phyloP scores from a whole-genome alignment of 2,113 vertebrate genomes.

The Menidia beryllina region DNA sequence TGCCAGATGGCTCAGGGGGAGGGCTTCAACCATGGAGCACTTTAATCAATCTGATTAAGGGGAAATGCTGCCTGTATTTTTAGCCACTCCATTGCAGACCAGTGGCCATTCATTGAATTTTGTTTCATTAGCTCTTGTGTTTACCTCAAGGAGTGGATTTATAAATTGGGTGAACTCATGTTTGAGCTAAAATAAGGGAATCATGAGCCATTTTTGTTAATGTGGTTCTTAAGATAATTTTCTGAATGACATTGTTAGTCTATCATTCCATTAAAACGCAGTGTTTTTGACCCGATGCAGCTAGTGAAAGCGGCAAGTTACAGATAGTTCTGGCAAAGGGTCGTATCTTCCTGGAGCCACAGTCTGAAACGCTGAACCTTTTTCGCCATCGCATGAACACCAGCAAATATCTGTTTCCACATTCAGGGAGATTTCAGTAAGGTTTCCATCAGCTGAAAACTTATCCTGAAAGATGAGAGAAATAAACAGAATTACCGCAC shows the following conservation, averaged over 20 bases:
- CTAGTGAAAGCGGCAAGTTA: slow-evolving; percentile 5
- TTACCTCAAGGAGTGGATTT: slow-evolving; percentile 59
- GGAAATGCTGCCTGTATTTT: slow-evolving; percentile 81
- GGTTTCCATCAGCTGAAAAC: slow-evolving; percentile 5
- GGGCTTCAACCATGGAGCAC: slow-evolving; percentile 72
- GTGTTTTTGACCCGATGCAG: slow-evolving; percentile 4
- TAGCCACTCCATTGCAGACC: slow-evolving; percentile 73
- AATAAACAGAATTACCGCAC: too few species aligned
- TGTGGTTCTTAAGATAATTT: slow-evolving; percentile 8
- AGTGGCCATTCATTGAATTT: slow-evolving; percentile 77
- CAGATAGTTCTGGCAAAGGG: neutral
- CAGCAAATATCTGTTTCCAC: slow-evolving; percentile 20
- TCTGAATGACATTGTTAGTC: slow-evolving; percentile 20
- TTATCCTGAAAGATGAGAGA: too few species aligned
- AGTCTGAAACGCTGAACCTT: slow-evolving; percentile 10
- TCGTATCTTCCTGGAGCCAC: slow-evolving; percentile 2
- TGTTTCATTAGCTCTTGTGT: slow-evolving; percentile 69
- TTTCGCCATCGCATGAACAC: slow-evolving; percentile 28
- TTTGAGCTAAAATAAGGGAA: slow-evolving; percentile 4
- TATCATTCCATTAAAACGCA: slow-evolving; percentile 20
- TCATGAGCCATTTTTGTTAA: slow-evolving; percentile 29
- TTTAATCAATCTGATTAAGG: slow-evolving; percentile 83
- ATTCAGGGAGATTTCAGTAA: slow-evolving; percentile 15
- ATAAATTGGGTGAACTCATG: slow-evolving; percentile 37
- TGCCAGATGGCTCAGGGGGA: slow-evolving; percentile 77